A percentile compares a stretch with the other conserved stretches of the same genome.
These are phyloP conservation scores for Tiliacea citrago DNA, from an alignment of 2,888 invertebrate species.

Conservation along the genomic window DNA sequence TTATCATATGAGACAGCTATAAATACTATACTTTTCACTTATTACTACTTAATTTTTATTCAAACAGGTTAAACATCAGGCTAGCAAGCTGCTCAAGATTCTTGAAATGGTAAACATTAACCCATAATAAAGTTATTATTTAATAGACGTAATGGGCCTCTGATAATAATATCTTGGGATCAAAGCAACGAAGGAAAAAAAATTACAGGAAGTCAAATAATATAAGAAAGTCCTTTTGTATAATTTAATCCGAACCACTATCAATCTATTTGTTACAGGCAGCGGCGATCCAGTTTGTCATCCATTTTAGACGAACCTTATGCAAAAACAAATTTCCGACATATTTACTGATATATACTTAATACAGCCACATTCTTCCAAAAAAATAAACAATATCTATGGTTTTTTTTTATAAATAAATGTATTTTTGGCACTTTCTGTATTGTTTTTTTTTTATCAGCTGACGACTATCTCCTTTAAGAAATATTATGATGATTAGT, in stretches of 20 bases:
- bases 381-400: neutral
- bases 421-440: constrained; percentile 5
- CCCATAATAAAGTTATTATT: neutral
- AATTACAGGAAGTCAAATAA: neutral
- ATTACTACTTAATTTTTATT: neutral
- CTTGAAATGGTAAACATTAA: neutral
- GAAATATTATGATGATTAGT: neutral
- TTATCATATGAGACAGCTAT: too few species aligned
- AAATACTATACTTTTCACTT: too few species aligned
- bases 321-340: constrained; percentile 6
- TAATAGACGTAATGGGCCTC: neutral
- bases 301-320: neutral
- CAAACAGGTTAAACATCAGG: neutral
- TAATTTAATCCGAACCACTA: neutral
- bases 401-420: constrained; percentile 2
- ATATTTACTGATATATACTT: neutral
- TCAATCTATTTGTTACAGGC: constrained; percentile 19
- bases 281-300: neutral
- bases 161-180: neutral
- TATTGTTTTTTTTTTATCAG: neutral
- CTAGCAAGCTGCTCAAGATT: neutral
- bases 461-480: neutral
- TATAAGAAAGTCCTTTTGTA: neutral
- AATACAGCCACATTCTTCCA: neutral
- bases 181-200: neutral